Base-by-base conservation (phyloP, 2,797 vertebrate genomes). In the Megaceryle alcyon region DNA sequence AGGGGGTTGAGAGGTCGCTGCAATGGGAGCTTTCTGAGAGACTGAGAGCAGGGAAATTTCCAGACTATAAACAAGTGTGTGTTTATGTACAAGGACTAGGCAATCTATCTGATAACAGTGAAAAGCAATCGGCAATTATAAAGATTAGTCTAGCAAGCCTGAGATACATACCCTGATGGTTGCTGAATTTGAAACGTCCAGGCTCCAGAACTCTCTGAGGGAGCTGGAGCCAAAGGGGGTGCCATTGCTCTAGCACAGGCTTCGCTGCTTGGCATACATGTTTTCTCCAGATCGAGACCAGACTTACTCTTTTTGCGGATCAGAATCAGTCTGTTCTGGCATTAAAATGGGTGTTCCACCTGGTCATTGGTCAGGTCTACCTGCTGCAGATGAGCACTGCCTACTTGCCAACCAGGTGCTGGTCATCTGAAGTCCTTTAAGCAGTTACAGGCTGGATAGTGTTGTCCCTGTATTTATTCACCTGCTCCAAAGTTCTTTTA, bases 231-330 rank as follows among this genome's bases (percentile, higher is more conserved):
- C 59, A 25, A 10, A 14, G 35, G 1, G 5, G 16, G 2, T 19
- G 25, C 29, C 59, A 2, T 4, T 35, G 72, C 48, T 49, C 11
- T 57, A 1, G 6, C 28, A 1, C 35, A 37, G 43, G 37, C 68
- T 44, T 72, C 1, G 0, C 51, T n/a, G 39, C 69, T n/a, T 35
- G 48, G 54, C 8, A 12, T 10, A 17, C 11, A 3, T 0, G 1
- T 0, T 16, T 29, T 19, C 22, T 43, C 33, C 54, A 12, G 44
- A 6, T 31, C 28, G 6, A 10, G 23, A 6, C 17, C 57, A 64
- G 51, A 35, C 46, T 33, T 20, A 15, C 37, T 65, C 14, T 37
- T 25, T 35, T 11, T n/a, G 0, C 11, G 78, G 78, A 41, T 71
- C 64, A 20, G 10, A 20, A 56, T 17, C 28, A 11, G 60, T 8